Percentiles rank a stretch among this genome's conserved stretches.
phyloP scores from a whole-genome alignment of 1,140 invertebrate species.

The Heterodera carotae region DNA sequence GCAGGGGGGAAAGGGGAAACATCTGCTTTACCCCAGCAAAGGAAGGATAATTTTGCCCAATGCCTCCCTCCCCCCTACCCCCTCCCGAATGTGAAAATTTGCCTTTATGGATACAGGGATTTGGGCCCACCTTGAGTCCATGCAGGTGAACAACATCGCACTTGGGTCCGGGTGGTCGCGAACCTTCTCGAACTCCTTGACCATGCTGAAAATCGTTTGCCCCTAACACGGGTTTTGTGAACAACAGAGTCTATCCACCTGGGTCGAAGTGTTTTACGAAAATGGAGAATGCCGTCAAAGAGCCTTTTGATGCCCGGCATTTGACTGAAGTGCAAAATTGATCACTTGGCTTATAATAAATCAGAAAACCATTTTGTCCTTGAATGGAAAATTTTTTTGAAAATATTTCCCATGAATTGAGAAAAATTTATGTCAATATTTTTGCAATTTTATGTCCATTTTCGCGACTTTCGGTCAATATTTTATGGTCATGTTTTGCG shows the following conservation, averaged over 20 bases:
- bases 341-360: not conserved
- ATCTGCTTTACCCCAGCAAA: too few relatives aligned
- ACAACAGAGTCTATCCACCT: not conserved
- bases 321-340: not conserved
- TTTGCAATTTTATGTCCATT: too few relatives aligned
- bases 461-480: too few relatives aligned
- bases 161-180: slow-evolving; percentile 76
- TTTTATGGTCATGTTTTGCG: too few relatives aligned
- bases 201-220: slow-evolving; percentile 55
- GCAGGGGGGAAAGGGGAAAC: too few relatives aligned
- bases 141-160: slow-evolving; percentile 93
- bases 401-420: too few relatives aligned
- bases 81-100: too few relatives aligned
- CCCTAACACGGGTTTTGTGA: too few relatives aligned
- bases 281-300: slow-evolving; percentile 58
- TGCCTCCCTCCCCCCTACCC: too few relatives aligned
- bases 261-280: slow-evolving; percentile 56
- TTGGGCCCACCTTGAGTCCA: slow-evolving; percentile 73
- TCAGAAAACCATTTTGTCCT: not conserved
- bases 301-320: slow-evolving; percentile 50
- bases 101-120: not conserved
- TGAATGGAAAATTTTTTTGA: too few relatives aligned
- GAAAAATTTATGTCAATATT: too few relatives aligned
- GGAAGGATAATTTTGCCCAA: too few relatives aligned
- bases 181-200: slow-evolving; percentile 62